phyloP scores from a whole-genome alignment of 2,113 vertebrate species.

The Clarias macrocephalus region DNA sequence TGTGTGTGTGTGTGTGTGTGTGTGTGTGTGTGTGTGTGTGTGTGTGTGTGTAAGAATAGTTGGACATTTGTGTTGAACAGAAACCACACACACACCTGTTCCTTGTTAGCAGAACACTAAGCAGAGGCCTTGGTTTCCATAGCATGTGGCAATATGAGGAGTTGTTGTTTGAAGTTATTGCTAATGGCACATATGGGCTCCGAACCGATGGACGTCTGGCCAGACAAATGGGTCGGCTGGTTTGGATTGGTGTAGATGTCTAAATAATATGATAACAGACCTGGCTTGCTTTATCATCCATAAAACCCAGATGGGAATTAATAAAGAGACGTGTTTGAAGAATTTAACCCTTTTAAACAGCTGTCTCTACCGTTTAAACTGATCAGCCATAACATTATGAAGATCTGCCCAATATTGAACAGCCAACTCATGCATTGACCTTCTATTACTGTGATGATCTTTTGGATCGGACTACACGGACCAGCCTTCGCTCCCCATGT shows the following conservation, averaged over 20 bases:
- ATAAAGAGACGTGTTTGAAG: background rate
- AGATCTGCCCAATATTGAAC: too few relatives aligned
- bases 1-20: background rate
- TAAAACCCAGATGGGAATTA: background rate
- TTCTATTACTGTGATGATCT: too few relatives aligned
- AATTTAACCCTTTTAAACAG: background rate
- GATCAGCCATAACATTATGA: too few relatives aligned
- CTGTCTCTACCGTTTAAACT: background rate
- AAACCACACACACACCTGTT: slow-evolving; percentile 10
- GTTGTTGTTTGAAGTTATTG: background rate
- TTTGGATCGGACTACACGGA: too few relatives aligned
- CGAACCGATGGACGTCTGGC: background rate
- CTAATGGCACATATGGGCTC: background rate
- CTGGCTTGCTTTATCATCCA: background rate
- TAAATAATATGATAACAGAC: background rate
- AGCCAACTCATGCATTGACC: too few relatives aligned
- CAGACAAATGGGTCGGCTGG: background rate
- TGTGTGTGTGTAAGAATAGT: background rate
- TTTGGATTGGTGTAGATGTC: background rate
- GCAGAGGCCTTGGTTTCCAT: background rate
- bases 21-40: background rate
- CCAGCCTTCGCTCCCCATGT: too few relatives aligned
- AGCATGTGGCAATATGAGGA: background rate
- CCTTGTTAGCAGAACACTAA: background rate
- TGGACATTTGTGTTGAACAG: background rate